Percentiles rank a stretch among this genome's conserved stretches.
These are phyloP conservation scores for Conus canariensis DNA, from an alignment of 2,888 invertebrate species.

Conservation along the genomic window DNA sequence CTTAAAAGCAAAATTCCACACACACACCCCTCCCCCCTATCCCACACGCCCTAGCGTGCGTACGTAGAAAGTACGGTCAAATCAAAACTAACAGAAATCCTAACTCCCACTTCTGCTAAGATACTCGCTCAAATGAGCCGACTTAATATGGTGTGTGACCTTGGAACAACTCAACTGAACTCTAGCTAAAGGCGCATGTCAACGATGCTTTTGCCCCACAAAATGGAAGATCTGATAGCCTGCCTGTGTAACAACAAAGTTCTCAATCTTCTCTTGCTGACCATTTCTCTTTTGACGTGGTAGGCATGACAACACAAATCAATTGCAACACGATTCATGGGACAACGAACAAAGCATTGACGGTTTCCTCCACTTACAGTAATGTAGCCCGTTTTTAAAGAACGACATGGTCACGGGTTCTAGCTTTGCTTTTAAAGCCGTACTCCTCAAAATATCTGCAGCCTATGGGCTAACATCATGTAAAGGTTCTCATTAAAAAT, in stretches of 20 bases:
- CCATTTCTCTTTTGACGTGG: constrained; percentile 17
- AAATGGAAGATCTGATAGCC: constrained; percentile 14
- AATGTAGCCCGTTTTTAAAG: not conserved
- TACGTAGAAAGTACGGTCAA: too few species aligned
- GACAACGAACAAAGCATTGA: not conserved
- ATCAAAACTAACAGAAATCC: too few species aligned
- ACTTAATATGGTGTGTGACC: not conserved
- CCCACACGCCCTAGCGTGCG: too few species aligned
- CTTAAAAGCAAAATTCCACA: too few species aligned
- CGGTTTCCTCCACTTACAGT: not conserved
- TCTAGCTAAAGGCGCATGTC: not conserved
- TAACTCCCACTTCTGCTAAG: too few species aligned
- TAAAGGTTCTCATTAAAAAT: too few species aligned
- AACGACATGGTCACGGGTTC: not conserved
- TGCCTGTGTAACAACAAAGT: constrained; percentile 4
- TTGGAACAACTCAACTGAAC: not conserved
- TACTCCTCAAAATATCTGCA: too few species aligned
- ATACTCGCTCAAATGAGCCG: not conserved
- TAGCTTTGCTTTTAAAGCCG: too few species aligned
- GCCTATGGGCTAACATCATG: too few species aligned
- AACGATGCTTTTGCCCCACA: not conserved
- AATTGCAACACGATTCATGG: not conserved
- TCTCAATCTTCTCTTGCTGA: not conserved
- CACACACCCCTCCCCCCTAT: too few species aligned
- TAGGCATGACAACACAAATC: not conserved